These are phyloP conservation scores for Danio albolineatus DNA, from an alignment of 2,797 vertebrate species.

Conservation along the genomic window DNA sequence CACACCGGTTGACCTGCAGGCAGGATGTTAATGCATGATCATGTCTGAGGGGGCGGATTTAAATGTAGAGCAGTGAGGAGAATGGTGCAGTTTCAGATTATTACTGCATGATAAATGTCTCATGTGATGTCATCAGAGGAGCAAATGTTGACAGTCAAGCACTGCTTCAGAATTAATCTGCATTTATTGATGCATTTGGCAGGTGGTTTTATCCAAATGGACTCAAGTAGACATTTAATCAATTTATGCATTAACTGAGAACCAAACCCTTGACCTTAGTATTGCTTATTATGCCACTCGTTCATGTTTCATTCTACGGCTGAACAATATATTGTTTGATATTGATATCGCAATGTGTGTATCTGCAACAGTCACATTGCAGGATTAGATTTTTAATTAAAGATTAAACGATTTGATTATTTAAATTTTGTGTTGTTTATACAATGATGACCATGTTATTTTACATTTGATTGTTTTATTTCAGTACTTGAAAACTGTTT, in stretches of 20 bases:
- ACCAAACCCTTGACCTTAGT: background rate
- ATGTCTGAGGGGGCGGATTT: background rate
- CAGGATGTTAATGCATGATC: constrained; percentile 14
- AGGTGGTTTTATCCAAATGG: background rate
- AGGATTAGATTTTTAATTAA: too few relatives aligned
- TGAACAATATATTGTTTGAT: too few relatives aligned
- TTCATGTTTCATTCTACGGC: background rate
- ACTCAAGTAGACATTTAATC: background rate
- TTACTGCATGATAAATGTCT: background rate
- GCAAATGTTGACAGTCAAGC: background rate
- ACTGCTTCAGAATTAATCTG: background rate
- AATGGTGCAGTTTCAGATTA: background rate
- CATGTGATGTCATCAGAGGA: background rate
- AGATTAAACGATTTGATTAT: too few relatives aligned
- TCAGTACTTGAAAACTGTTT: too few relatives aligned
- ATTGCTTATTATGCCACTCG: background rate
- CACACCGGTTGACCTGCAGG: constrained; percentile 9
- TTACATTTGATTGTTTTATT: too few relatives aligned
- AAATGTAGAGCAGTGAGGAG: background rate
- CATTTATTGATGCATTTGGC: background rate
- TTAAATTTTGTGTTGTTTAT: too few relatives aligned
- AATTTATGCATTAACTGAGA: background rate
- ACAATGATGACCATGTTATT: too few relatives aligned
- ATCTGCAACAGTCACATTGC: too few relatives aligned
- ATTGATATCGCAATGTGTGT: too few relatives aligned